These are phyloP conservation scores for Astatotilapia flaviijosephi DNA, from an alignment of 2,113 vertebrate species.

Conservation along the genomic window DNA sequence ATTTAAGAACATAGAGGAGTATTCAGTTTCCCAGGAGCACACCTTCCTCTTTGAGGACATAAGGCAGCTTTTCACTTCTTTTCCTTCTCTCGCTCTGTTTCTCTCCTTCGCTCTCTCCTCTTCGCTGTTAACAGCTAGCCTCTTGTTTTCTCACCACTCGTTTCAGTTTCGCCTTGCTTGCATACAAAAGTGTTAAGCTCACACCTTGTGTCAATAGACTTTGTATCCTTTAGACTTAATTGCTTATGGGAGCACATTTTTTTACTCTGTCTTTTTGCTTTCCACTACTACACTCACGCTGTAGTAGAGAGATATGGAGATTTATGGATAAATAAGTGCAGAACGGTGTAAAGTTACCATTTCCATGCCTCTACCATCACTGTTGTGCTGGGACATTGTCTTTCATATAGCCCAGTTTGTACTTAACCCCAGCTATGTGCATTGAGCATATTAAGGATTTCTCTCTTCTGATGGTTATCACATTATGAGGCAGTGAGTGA, in stretches of 20 bases:
- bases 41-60: conserved; percentile 25
- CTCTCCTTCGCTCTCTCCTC: not conserved
- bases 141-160: conserved; percentile 41
- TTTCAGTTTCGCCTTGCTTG: conserved; percentile 20
- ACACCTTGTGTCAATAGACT: not conserved
- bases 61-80: conserved; percentile 1
- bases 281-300: not conserved
- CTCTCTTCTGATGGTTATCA: not conserved
- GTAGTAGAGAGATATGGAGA: not conserved
- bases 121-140: conserved; percentile 28
- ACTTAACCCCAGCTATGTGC: not conserved
- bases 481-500: not conserved
- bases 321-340: not conserved
- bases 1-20: conserved; percentile 37
- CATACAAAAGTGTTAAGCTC: not conserved
- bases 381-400: not conserved
- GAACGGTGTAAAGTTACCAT: not conserved
- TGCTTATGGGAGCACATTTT: not conserved
- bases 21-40: conserved; percentile 44
- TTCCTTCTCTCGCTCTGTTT: not conserved
- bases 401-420: not conserved
- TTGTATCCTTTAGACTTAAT: not conserved
- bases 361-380: not conserved
- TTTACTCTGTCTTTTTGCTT: not conserved
- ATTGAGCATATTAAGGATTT: not conserved